Evolutionary conservation across 2,888 invertebrate species (phyloP).

Genomic region (Blera fallax): DNA sequence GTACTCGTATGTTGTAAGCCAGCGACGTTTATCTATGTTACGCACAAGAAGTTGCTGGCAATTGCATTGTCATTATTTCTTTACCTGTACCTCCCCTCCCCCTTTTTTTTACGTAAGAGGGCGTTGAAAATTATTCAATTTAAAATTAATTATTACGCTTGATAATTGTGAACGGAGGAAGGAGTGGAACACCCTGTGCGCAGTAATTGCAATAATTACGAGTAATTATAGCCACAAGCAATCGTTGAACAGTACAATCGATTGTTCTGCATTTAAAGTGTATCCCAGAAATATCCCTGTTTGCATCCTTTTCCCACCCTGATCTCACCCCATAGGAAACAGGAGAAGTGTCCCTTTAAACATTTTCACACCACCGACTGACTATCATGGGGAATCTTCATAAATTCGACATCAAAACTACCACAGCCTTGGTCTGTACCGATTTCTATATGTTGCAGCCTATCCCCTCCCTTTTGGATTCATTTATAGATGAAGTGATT

Average conservation of each 20-base stretch:
- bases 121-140: constrained; percentile 7
- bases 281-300: not conserved
- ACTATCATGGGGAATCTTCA: no score
- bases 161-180: not conserved
- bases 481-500: not conserved
- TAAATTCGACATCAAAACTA: no score
- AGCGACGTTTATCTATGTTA: not conserved
- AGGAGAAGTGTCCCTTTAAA: not conserved
- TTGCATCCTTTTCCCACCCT: not conserved
- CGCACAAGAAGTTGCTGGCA: not conserved
- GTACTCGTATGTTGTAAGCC: not conserved
- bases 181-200: not conserved
- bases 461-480: not conserved
- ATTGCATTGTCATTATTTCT: constrained; percentile 6
- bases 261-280: not conserved
- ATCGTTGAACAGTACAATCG: not conserved
- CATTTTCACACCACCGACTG: not conserved
- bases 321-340: not conserved
- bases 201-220: not conserved
- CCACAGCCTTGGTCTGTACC: not conserved
- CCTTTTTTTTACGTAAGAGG: not conserved
- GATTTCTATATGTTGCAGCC: not conserved
- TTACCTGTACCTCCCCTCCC: not conserved
- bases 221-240: not conserved
- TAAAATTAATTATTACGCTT: constrained; percentile 4